Base-by-base conservation (phyloP, 2,113 vertebrate genomes). In the Brachypodius melanocephalos region DNA sequence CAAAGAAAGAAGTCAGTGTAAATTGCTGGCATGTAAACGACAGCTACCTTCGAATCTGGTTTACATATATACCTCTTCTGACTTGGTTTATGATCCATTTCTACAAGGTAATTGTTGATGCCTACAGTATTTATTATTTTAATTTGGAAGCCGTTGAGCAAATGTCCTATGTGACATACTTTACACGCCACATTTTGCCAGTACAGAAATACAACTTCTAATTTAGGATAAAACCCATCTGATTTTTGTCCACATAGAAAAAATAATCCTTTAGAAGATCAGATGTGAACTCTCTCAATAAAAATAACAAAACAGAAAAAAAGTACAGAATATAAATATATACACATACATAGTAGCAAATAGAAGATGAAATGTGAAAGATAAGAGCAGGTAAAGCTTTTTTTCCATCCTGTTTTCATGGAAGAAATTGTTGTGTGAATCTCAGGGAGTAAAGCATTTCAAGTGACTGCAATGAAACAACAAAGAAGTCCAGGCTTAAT, bases 1-100 rank as follows among this genome's bases (percentile, higher is more conserved):
- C 4, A 63, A 51, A 59, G 81, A 81, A 63, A 48, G 55, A 63
- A 93, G 67, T 25, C 58, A 43, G 63, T 83, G 89, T 83, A 80
- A 93, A 85, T 85, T 81, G 61, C 83, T 77, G 69, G 59, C 63
- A 31, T 21, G 59, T 90, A 94, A 96, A 91, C 79, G 89, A 54
- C 4, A 2, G 68, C 80, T 84, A 77, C 80, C 88, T 77, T 65
- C 4, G 14, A 48, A 34, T 38, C 36, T 82, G 14, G 15, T 82
- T 88, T 74, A 77, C 26, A 32, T 29, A 15, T 14, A 10, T 10
- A 17, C 36, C 24, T 76, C 65, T 73, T 71, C 84, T 71, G 25
- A 77, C 40, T 91, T 2, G 0, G 12, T 54, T 84, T 45, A 40
- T 1, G 2, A 48, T 73, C 67, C 40, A 8, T 83, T 83, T 89